Conservation (phyloP, 1,140 invertebrate genomes). For the Euschistus heros region DNA sequence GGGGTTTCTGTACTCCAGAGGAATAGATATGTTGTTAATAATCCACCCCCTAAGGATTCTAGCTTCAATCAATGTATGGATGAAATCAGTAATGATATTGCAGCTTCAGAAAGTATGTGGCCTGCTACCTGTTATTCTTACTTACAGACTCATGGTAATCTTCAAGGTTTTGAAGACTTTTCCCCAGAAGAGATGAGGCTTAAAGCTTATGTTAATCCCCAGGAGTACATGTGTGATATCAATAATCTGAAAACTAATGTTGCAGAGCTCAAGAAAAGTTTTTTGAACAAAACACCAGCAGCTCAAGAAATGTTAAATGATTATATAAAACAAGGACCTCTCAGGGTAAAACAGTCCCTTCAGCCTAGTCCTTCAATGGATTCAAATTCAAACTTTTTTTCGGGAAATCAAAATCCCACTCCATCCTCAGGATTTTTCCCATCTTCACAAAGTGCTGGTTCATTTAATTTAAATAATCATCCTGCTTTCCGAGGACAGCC, state of each 20-base stretch:
- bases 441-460: no score
- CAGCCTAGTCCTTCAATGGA: background rate
- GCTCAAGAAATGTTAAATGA: background rate
- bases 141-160: conserved; percentile 14
- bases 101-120: conserved; percentile 23
- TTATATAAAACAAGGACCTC: background rate
- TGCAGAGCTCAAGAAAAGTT: background rate
- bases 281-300: background rate
- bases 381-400: background rate
- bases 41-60: background rate
- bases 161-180: conserved; percentile 24
- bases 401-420: background rate
- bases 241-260: background rate
- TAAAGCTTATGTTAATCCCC: conserved; percentile 19
- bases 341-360: background rate
- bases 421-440: background rate
- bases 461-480: background rate
- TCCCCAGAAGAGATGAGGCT: conserved; percentile 26
- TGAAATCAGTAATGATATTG: background rate
- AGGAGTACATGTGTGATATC: conserved; percentile 9
- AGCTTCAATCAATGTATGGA: background rate
- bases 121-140: conserved; percentile 21
- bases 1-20: background rate
- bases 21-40: background rate
- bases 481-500: background rate